phyloP scores from a whole-genome alignment of 1,140 invertebrate species.

The Ceratosolen solmsi region DNA sequence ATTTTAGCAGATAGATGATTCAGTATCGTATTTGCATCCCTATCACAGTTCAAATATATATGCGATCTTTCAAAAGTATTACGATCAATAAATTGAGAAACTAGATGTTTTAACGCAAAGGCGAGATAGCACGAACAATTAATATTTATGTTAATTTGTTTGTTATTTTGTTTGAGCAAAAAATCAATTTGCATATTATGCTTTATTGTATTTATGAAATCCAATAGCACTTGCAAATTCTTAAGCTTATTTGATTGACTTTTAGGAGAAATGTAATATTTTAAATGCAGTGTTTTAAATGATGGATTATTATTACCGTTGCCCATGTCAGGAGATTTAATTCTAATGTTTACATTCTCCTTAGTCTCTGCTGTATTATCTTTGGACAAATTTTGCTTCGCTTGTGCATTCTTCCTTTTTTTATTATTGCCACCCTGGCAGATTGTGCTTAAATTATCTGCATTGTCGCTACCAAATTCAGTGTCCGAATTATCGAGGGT shows the following conservation, averaged over 20 bases:
- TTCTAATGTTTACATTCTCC: neutral
- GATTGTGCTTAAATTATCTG: neutral
- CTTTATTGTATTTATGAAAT: neutral
- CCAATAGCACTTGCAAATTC: neutral
- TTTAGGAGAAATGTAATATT: neutral
- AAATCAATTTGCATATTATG: neutral
- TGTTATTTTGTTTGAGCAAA: neutral
- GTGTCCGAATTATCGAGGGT: neutral
- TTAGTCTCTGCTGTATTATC: neutral
- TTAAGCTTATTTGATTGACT: neutral
- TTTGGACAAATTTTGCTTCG: neutral
- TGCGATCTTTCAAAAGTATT: constrained; percentile 31
- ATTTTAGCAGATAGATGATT: constrained; percentile 35
- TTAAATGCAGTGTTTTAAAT: neutral
- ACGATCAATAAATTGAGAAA: neutral
- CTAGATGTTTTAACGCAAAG: neutral
- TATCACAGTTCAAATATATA: neutral
- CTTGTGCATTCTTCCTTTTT: neutral
- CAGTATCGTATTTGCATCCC: neutral
- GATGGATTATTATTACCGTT: no score
- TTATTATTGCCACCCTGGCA: no score
- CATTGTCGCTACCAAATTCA: neutral
- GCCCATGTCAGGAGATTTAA: neutral
- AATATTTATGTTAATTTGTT: neutral
- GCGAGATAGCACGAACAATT: neutral